These are phyloP conservation scores for Reticulitermes speratus DNA, from an alignment of 1,140 invertebrate species.

Conservation along the genomic window DNA sequence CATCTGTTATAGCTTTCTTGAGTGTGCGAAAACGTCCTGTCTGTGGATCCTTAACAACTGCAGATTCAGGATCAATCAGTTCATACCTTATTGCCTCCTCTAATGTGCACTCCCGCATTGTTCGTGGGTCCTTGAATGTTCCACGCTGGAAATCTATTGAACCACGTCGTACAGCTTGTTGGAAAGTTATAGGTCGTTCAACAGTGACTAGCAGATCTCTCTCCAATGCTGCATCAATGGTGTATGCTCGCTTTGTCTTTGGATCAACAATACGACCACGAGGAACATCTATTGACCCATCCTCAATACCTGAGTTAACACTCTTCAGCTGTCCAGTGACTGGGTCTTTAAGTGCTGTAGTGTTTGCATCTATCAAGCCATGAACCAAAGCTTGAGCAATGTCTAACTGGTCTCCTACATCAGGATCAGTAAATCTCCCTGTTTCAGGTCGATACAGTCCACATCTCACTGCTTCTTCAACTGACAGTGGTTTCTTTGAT, in stretches of 20 bases:
- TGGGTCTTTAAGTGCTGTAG: constrained; percentile 75
- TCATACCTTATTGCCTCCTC: constrained; percentile 76
- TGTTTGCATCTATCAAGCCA: constrained; percentile 73
- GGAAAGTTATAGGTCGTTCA: constrained; percentile 66
- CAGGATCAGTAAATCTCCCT: constrained; percentile 77
- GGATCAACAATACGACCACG: constrained; percentile 77
- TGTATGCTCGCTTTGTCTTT: constrained; percentile 69
- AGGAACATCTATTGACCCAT: constrained; percentile 73
- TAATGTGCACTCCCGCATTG: constrained; percentile 65
- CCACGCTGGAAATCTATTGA: constrained; percentile 48
- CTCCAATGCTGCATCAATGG: constrained; percentile 71
- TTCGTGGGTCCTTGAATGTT: constrained; percentile 50
- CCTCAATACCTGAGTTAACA: constrained; percentile 70
- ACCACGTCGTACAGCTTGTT: constrained; percentile 55
- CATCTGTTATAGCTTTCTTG: constrained; percentile 66
- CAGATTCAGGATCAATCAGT: constrained; percentile 72
- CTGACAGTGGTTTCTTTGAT: constrained; percentile 62
- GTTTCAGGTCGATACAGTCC: constrained; percentile 73
- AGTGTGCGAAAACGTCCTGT: constrained; percentile 72
- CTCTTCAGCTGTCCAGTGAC: constrained; percentile 70
- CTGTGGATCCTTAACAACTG: constrained; percentile 74
- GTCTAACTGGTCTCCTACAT: constrained; percentile 66
- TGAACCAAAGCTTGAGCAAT: constrained; percentile 68
- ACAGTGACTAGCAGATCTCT: constrained; percentile 71
- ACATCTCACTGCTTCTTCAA: constrained; percentile 77